phyloP scores from a whole-genome alignment of 1,140 invertebrate species.

The Drosophila carrolli region DNA sequence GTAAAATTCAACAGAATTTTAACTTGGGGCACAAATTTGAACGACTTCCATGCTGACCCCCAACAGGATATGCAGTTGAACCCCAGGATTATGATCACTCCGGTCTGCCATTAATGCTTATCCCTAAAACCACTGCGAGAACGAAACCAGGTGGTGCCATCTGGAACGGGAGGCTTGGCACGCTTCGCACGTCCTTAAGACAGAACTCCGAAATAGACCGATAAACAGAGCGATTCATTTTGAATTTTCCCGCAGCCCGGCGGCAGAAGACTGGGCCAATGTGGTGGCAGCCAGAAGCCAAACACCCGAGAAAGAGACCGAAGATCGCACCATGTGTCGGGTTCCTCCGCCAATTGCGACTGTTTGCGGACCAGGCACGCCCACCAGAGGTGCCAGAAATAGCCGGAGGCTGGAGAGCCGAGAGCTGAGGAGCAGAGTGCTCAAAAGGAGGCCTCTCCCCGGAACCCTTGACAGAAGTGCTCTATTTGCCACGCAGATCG shows the following conservation, averaged over 20 bases:
- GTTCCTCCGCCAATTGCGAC: constrained; percentile 66
- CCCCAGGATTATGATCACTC: constrained; percentile 33
- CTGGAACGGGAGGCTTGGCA: constrained; percentile 34
- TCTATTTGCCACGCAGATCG: constrained; percentile 40
- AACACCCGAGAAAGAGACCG: constrained; percentile 34
- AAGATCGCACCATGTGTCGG: constrained; percentile 74
- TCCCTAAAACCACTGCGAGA: constrained; percentile 19
- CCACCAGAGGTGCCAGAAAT: constrained; percentile 72
- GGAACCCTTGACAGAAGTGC: constrained; percentile 47
- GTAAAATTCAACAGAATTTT: not conserved
- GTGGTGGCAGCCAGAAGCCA: constrained; percentile 40
- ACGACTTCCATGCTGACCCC: constrained; percentile 4
- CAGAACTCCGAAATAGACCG: constrained; percentile 22
- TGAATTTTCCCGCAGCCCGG: constrained; percentile 21
- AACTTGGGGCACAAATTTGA: not conserved
- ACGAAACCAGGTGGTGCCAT: constrained; percentile 42
- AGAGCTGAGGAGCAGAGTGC: constrained; percentile 25
- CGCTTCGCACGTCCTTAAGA: constrained; percentile 45
- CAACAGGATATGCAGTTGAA: constrained; percentile 20
- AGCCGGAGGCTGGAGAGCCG: constrained; percentile 36
- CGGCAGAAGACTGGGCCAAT: constrained; percentile 61
- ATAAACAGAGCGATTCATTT: constrained; percentile 52
- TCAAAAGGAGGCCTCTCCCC: constrained; percentile 62
- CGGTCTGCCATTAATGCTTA: constrained; percentile 20
- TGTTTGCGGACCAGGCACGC: constrained; percentile 42